phyloP scores from a whole-genome alignment of 92 coral and sea anemone genomes.

The Blastomussa wellsi region DNA sequence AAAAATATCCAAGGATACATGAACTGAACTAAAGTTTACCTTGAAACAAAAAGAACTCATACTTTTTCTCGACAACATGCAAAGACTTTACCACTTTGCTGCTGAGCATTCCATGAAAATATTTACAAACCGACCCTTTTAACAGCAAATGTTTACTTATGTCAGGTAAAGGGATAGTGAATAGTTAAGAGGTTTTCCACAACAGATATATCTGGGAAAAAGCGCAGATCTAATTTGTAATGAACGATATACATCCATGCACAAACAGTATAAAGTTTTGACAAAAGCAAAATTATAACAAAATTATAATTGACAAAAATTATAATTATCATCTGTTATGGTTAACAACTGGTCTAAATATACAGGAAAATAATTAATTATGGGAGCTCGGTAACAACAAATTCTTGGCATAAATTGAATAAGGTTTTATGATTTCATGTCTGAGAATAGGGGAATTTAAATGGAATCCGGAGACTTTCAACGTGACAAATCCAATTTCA shows the following conservation, averaged over 20 bases:
- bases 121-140: conserved; percentile 23
- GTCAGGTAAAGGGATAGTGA: neutral
- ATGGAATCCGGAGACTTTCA: neutral
- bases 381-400: neutral
- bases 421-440: neutral
- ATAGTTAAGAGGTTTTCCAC: neutral
- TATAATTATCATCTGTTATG: neutral
- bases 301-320: no score
- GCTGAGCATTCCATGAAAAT: conserved; percentile 20
- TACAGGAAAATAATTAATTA: neutral
- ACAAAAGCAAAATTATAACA: no score
- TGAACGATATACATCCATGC: neutral
- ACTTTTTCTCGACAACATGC: conserved; percentile 11
- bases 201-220: neutral
- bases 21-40: neutral
- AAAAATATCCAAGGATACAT: neutral
- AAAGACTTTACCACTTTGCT: conserved; percentile 12
- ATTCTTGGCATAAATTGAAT: neutral
- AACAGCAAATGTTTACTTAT: conserved; percentile 22
- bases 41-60: neutral
- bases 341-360: neutral
- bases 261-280: no score
- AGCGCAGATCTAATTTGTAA: neutral
- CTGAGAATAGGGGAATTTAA: neutral
- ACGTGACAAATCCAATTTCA: neutral